Conservation (phyloP, 2,797 vertebrate genomes). For the Eurystomus glaucurus region DNA sequence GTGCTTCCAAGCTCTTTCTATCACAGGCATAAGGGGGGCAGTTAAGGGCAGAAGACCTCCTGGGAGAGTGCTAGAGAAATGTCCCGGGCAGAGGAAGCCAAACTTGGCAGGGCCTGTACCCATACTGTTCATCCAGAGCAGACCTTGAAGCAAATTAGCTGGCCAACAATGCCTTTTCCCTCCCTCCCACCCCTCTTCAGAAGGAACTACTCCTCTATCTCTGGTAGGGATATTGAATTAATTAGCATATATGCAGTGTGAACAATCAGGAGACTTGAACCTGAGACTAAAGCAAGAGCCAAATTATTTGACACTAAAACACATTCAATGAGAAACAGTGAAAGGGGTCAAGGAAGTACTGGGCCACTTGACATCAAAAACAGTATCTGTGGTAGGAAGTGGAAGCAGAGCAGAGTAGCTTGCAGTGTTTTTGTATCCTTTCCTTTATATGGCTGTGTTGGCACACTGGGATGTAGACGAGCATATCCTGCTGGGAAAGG, state of each 20-base stretch:
- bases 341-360: conserved; percentile 1
- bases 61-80: conserved; percentile 11
- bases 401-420: conserved; percentile 29
- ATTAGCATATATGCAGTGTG: not conserved
- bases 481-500: conserved; percentile 70
- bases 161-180: not conserved
- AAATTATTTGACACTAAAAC: not conserved
- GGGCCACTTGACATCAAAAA: conserved; percentile 28
- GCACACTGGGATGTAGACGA: conserved; percentile 52
- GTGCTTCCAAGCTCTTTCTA: not conserved
- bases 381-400: conserved; percentile 52
- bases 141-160: conserved; percentile 16
- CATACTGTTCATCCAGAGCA: not conserved
- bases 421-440: conserved; percentile 47
- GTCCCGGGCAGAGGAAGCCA: conserved; percentile 23
- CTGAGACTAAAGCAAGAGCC: not conserved
- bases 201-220: not conserved
- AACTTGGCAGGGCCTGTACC: conserved; percentile 40
- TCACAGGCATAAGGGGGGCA: not conserved
- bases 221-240: conserved; percentile 18
- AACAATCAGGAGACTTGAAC: conserved; percentile 49
- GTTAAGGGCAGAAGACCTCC: conserved; percentile 38
- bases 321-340: not conserved
- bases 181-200: not conserved
- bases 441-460: conserved; percentile 54